Conservation (phyloP, 2,888 invertebrate genomes). For the Calliphora vomitoria region DNA sequence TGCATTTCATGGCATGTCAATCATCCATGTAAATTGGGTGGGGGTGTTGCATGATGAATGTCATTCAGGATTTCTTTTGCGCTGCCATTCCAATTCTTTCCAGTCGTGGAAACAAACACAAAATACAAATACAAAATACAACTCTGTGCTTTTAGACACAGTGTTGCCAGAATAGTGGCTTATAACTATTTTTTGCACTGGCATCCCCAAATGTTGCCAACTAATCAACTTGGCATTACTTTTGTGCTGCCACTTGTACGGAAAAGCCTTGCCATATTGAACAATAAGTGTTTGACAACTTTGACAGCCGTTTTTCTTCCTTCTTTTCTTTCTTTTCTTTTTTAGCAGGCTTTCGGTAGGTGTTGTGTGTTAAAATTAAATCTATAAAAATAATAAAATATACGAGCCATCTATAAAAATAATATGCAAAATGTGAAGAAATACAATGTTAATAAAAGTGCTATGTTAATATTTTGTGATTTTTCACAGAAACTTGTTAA, state of each 20-base stretch:
- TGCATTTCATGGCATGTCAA: too few relatives aligned
- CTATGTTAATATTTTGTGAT: conserved; percentile 64
- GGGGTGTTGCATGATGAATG: too few relatives aligned
- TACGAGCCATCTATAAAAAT: conserved; percentile 78
- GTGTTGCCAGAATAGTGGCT: too few relatives aligned
- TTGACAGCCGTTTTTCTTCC: conserved; percentile 75
- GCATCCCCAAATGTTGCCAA: conserved; percentile 7
- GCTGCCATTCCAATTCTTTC: too few relatives aligned
- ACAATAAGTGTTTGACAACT: conserved; percentile 13
- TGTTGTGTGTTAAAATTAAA: conserved; percentile 79
- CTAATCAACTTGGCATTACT: not conserved
- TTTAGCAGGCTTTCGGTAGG: conserved; percentile 83
- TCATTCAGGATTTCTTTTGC: too few relatives aligned
- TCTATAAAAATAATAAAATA: conserved; percentile 78
- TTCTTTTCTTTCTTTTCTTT: conserved; percentile 83
- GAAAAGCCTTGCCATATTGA: conserved; percentile 39
- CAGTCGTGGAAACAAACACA: too few relatives aligned
- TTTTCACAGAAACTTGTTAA: conserved; percentile 33
- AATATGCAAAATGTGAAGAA: conserved; percentile 61
- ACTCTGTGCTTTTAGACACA: too few relatives aligned
- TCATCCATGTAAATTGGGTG: too few relatives aligned
- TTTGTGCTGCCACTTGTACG: conserved; percentile 26
- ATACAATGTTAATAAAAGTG: not conserved
- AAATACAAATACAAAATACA: too few relatives aligned
- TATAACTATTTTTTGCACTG: not conserved